Percentiles rank a stretch among this genome's conserved stretches.
Evolutionary conservation across 2,888 invertebrate genomes (phyloP).

Genomic region (Orthosia gothica): DNA sequence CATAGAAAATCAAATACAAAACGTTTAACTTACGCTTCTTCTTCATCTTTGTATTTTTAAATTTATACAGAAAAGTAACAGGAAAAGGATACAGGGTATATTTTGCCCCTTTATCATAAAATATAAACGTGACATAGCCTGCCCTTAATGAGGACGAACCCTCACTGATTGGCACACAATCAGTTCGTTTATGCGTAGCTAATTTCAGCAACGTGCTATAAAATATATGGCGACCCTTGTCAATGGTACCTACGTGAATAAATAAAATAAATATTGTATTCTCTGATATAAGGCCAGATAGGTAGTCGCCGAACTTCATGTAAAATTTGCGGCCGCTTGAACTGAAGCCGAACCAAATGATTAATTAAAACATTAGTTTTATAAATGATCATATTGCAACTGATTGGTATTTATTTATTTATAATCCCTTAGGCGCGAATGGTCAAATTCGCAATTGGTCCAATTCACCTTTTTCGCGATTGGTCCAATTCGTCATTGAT

Average conservation of each 20-base stretch:
- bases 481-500: too few species aligned
- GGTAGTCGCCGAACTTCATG: not conserved
- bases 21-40: too few species aligned
- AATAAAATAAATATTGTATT: slow-evolving; percentile 20
- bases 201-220: slow-evolving; percentile 11
- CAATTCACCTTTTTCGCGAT: too few species aligned
- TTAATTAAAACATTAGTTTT: too few species aligned
- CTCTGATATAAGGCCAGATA: not conserved
- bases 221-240: slow-evolving; percentile 21
- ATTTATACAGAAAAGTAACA: not conserved
- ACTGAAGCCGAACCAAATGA: too few species aligned
- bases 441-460: too few species aligned
- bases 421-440: too few species aligned
- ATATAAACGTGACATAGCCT: not conserved
- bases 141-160: slow-evolving; percentile 30
- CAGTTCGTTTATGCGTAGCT: slow-evolving; percentile 39
- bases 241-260: slow-evolving; percentile 13
- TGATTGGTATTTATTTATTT: too few species aligned
- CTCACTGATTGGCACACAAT: slow-evolving; percentile 36
- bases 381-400: too few species aligned
- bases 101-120: slow-evolving; percentile 9
- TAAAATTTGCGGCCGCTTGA: not conserved
- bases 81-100: not conserved
- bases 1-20: too few species aligned
- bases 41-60: not conserved